Evolutionary conservation across 2,888 invertebrate genomes (phyloP), one percentile per base, ranked within the genome.

Genomic region (Phortica magna): DNA sequence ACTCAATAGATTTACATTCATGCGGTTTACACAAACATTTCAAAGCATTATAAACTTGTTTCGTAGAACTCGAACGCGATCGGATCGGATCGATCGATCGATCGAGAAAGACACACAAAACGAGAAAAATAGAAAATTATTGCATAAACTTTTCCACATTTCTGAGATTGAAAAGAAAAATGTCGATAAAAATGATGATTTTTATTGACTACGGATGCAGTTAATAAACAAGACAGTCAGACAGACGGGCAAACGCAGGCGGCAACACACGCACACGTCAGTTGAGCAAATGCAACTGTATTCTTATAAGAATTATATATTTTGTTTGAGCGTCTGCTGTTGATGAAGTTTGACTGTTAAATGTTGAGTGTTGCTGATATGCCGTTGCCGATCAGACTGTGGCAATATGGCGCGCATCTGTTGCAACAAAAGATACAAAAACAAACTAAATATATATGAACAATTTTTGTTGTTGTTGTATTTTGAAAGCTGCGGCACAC

Each of bases 381-480:
- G 61, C 22, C 22, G 22, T 7, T 61, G 61, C 7, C 17, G 22
- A 55, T 48, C 12, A 19, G n/a, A 70, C 55, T 53, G 43, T 79
- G 83, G 83, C 89, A 89, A 89, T 89, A 82, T 89, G 89, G 88
- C 80, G 80, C 82, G 88, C 89, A 89, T 88, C 88, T 89, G 89
- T 88, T 71, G 14, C 22, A 71, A 71, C 14, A 39, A 65, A 65
- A n/a, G 65, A 31, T 19, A 39, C 5, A n/a, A 42, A 55, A 71
- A 31, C 19, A 10, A 48, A 43, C 17, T 59, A 59, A 64, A 2
- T n/a, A 10, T 22, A 31, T 2, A 31, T 31, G 31, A 64, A 64
- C 4, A 64, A 64, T 7, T 10, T 31, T 12, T 31, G 31, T 31
- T 31, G 31, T 31, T 31, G 2, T 31, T 31, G 31, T 31, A 4